These are phyloP conservation scores for Drosophila nigrodunni DNA, from an alignment of 1,140 invertebrate species.

Conservation along the genomic window DNA sequence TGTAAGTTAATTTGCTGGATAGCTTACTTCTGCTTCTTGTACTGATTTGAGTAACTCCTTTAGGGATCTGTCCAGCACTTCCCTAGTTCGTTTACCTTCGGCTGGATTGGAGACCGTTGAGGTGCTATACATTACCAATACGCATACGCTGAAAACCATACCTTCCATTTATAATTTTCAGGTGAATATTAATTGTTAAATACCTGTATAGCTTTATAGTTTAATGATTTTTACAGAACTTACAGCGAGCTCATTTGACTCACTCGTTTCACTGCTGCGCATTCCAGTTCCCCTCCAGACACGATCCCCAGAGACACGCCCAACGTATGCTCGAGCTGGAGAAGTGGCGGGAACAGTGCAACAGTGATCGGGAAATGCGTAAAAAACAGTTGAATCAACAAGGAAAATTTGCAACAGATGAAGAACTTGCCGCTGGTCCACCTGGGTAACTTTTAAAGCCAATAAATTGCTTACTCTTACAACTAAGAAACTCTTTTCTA, in stretches of 20 bases:
- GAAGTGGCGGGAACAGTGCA: slow-evolving; percentile 78
- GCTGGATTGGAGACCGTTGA: slow-evolving; percentile 90
- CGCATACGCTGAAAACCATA: slow-evolving; percentile 90
- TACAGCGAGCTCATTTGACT: slow-evolving; percentile 88
- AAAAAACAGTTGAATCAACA: neutral
- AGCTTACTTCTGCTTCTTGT: too few relatives aligned
- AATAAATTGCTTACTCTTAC: neutral
- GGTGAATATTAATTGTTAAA: slow-evolving; percentile 84
- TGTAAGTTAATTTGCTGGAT: slow-evolving; percentile 86
- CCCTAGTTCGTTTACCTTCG: slow-evolving; percentile 90
- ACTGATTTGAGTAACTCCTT: neutral
- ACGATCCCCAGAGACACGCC: slow-evolving; percentile 89
- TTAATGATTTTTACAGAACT: slow-evolving; percentile 75
- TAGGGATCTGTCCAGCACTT: slow-evolving; percentile 91
- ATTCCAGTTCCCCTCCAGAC: slow-evolving; percentile 92
- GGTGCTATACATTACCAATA: slow-evolving; percentile 89
- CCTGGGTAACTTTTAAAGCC: neutral
- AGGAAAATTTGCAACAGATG: neutral
- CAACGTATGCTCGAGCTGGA: slow-evolving; percentile 86
- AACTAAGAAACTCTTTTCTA: neutral
- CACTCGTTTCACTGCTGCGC: slow-evolving; percentile 96
- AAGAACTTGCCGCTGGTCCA: neutral
- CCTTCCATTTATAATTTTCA: slow-evolving; percentile 93
- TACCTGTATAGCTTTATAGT: neutral
- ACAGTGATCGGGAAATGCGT: slow-evolving; percentile 8